A percentile compares a stretch with the other conserved stretches of the same genome.
phyloP scores from a whole-genome alignment of 1,140 invertebrate species.

The Agrilus planipennis region DNA sequence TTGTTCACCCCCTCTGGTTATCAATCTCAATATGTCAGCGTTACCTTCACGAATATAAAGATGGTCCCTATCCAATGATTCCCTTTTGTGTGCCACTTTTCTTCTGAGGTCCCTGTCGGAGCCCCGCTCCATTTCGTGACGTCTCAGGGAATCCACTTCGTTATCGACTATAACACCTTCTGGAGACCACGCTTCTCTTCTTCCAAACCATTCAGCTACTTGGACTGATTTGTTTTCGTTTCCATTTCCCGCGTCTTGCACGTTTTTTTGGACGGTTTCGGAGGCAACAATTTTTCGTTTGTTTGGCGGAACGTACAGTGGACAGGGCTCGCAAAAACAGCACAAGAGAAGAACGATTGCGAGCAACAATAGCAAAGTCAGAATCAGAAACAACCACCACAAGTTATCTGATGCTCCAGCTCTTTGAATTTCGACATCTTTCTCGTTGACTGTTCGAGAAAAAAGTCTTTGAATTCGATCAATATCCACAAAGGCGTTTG shows the following conservation, averaged over 20 bases:
- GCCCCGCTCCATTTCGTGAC: slow-evolving; percentile 64
- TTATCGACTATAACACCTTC: slow-evolving; percentile 31
- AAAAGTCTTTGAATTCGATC: slow-evolving; percentile 44
- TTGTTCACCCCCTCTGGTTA: slow-evolving; percentile 53
- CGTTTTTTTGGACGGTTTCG: slow-evolving; percentile 11
- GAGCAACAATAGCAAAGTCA: slow-evolving; percentile 45
- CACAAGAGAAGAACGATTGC: slow-evolving; percentile 60
- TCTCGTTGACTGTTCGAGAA: slow-evolving; percentile 4
- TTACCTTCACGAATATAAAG: slow-evolving; percentile 71
- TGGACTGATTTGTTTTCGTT: slow-evolving; percentile 58
- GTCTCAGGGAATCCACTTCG: slow-evolving; percentile 56
- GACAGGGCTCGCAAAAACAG: slow-evolving; percentile 70
- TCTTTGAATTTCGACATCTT: slow-evolving; percentile 5
- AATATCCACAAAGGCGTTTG: slow-evolving; percentile 51
- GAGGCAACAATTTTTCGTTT: slow-evolving; percentile 17
- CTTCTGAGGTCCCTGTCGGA: slow-evolving; percentile 41
- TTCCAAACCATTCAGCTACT: slow-evolving; percentile 54
- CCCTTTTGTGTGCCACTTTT: slow-evolving; percentile 12
- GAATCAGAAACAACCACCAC: slow-evolving; percentile 58
- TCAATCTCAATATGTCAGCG: slow-evolving; percentile 66
- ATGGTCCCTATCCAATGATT: slow-evolving; percentile 44
- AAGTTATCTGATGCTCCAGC: slow-evolving; percentile 16
- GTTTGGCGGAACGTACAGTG: slow-evolving; percentile 63
- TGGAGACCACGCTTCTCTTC: slow-evolving; percentile 37
- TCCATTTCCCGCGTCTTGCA: slow-evolving; percentile 31